phyloP scores from a whole-genome alignment of 2,113 vertebrate genomes.

The Anoura caudifer region DNA sequence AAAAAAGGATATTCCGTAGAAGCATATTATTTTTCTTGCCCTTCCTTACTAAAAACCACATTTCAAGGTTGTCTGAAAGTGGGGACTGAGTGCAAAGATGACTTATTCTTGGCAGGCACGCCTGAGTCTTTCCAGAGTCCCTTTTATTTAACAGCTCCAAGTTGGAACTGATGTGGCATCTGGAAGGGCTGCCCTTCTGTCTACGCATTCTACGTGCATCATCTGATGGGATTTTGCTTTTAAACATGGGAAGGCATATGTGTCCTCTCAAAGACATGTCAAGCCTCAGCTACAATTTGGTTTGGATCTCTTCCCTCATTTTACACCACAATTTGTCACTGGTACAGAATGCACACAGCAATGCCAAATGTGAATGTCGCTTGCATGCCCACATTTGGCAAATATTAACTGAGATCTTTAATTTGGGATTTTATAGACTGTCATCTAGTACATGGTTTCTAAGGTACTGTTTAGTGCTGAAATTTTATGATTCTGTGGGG shows the following conservation, averaged over 20 bases:
- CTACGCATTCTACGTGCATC: background rate
- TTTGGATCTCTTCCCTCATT: slow-evolving; percentile 55
- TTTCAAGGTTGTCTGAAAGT: slow-evolving; percentile 7
- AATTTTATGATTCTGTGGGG: background rate
- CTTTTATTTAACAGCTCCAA: background rate
- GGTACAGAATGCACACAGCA: slow-evolving; percentile 55
- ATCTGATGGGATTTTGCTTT: slow-evolving; percentile 12
- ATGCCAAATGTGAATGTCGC: slow-evolving; percentile 64
- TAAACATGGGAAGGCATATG: slow-evolving; percentile 57
- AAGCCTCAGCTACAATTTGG: slow-evolving; percentile 67
- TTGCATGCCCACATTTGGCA: slow-evolving; percentile 40
- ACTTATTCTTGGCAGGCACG: slow-evolving; percentile 12
- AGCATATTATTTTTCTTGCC: background rate
- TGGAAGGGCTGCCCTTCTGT: slow-evolving; percentile 7
- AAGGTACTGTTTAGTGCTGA: background rate
- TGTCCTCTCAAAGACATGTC: slow-evolving; percentile 60
- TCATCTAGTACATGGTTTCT: slow-evolving; percentile 7
- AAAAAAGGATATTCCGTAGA: background rate
- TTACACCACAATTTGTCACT: slow-evolving; percentile 65
- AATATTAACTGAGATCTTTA: slow-evolving; percentile 72
- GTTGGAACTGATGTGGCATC: background rate
- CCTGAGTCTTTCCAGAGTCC: background rate
- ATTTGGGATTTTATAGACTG: slow-evolving; percentile 61
- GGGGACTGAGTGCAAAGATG: background rate
- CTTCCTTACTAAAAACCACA: background rate